phyloP scores from a whole-genome alignment of 2,797 vertebrate species.

The Eupleurogrammus muticus region DNA sequence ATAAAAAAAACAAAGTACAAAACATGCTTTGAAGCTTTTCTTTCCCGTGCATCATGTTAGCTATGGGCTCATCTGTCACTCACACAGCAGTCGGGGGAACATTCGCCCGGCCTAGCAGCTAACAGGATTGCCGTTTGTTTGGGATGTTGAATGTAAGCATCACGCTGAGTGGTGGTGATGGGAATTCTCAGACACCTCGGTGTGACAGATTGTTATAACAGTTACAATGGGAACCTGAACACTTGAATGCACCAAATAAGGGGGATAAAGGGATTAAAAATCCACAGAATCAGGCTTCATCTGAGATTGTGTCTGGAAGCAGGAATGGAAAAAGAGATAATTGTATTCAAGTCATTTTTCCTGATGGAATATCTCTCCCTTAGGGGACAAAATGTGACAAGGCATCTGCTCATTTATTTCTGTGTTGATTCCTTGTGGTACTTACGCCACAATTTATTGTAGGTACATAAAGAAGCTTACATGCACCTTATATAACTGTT shows the following conservation, averaged over 20 bases:
- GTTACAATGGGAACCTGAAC: neutral
- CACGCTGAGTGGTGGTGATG: neutral
- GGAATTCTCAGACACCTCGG: neutral
- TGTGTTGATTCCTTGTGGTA: no score
- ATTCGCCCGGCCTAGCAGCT: neutral
- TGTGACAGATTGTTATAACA: neutral
- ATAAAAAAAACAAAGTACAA: no score
- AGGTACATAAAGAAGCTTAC: no score
- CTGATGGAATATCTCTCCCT: neutral
- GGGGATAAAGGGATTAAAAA: neutral
- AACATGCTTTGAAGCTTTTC: neutral
- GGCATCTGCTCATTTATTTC: no score
- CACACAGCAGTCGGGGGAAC: neutral
- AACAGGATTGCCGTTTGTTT: conserved; percentile 6
- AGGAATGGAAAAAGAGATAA: neutral
- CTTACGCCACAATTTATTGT: no score
- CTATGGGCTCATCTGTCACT: neutral
- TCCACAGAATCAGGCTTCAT: neutral
- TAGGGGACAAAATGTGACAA: neutral
- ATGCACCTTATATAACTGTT: no score
- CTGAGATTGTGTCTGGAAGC: neutral
- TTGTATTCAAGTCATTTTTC: no score
- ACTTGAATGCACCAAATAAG: neutral
- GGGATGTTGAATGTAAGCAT: fast-evolving
- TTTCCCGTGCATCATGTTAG: neutral